These are phyloP conservation scores for Tragelaphus scriptus DNA, from an alignment of 2,113 vertebrate genomes.

Conservation along the genomic window DNA sequence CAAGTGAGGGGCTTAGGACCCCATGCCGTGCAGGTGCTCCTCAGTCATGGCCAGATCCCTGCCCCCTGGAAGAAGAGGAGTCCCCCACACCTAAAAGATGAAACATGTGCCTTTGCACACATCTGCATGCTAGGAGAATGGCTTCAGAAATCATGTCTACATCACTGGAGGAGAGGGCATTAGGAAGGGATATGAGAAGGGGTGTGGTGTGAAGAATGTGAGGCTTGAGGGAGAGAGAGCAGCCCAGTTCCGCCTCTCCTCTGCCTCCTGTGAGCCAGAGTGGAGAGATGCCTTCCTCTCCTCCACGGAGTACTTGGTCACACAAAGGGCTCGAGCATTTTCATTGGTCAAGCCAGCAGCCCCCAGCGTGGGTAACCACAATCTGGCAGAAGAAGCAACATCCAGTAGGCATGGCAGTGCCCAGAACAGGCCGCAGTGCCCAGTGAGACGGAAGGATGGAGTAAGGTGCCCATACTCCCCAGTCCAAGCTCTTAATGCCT, in stretches of 20 bases:
- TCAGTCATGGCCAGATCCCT: neutral
- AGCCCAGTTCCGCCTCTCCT: neutral
- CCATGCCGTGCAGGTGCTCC: accelerated
- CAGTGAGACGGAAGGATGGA: neutral
- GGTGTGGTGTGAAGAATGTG: neutral
- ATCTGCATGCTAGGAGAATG: neutral
- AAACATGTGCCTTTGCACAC: neutral
- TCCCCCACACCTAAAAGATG: neutral
- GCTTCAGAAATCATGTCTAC: neutral
- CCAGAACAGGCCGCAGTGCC: neutral
- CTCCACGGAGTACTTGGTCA: neutral
- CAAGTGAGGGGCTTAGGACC: neutral
- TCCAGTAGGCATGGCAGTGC: neutral
- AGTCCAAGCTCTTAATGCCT: neutral
- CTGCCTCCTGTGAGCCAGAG: neutral
- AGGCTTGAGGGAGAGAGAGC: neutral
- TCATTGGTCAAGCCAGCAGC: too few species aligned
- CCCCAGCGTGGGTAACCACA: neutral
- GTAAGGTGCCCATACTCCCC: neutral
- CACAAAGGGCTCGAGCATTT: neutral
- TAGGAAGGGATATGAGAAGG: neutral
- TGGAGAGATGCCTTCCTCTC: neutral
- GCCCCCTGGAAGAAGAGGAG: neutral
- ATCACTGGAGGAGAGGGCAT: neutral
- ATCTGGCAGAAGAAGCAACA: neutral